Evolutionary conservation across 2,113 vertebrate genomes (phyloP).

Genomic region (Sceloporus undulatus): DNA sequence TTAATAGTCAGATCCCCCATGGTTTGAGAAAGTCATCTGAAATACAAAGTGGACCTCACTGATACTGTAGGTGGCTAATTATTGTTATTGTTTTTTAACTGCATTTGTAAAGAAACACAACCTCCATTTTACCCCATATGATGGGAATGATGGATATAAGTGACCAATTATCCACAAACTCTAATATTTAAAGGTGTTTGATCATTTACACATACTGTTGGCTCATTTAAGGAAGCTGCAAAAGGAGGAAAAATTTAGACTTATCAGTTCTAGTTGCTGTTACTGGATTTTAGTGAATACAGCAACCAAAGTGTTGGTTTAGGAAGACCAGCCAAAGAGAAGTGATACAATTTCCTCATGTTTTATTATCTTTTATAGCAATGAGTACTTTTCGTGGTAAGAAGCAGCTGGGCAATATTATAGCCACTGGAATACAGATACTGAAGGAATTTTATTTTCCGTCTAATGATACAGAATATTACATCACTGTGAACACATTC

Average conservation of each 20-base stretch:
- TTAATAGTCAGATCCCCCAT: constrained; percentile 1
- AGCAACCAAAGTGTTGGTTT: no score
- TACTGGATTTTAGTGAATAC: background rate
- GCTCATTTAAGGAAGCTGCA: constrained; percentile 2
- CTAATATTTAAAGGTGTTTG: constrained; percentile 2
- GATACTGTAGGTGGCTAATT: background rate
- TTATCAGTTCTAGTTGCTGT: constrained; percentile 1
- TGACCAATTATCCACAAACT: background rate
- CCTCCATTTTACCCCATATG: background rate
- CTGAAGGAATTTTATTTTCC: background rate
- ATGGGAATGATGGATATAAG: background rate
- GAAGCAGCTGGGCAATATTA: background rate
- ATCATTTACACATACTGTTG: background rate
- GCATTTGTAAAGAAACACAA: background rate
- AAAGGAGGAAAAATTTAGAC: background rate
- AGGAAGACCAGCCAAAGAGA: background rate
- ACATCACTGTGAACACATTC: background rate
- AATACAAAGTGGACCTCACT: no score
- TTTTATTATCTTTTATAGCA: background rate
- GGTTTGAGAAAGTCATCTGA: background rate
- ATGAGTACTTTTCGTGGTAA: background rate
- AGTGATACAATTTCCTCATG: constrained; percentile 7
- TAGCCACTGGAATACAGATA: background rate
- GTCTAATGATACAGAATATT: background rate
- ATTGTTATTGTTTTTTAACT: background rate